Conservation (phyloP, 2,113 vertebrate species). For the Phrynosoma platyrhinos region DNA sequence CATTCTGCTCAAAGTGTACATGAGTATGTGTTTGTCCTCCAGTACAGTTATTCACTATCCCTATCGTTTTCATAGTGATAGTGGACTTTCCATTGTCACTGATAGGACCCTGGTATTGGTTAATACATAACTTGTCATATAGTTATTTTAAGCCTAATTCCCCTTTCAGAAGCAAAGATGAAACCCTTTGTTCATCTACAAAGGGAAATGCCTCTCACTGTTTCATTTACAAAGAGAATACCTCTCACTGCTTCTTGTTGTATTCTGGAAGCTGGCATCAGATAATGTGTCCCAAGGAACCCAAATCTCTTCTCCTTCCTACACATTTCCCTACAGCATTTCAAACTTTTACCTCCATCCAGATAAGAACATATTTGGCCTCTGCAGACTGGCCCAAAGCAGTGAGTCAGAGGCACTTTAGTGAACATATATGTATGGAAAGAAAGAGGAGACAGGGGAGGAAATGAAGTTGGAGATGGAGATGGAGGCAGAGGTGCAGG, state of each 20-base stretch:
- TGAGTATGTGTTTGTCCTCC: not conserved
- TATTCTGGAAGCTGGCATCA: too few relatives aligned
- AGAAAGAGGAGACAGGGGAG: too few relatives aligned
- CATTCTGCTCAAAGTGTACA: not conserved
- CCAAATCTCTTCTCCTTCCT: not conserved
- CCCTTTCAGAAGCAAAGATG: not conserved
- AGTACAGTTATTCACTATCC: not conserved
- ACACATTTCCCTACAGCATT: not conserved
- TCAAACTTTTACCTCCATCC: not conserved
- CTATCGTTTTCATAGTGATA: not conserved
- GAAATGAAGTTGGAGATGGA: too few relatives aligned
- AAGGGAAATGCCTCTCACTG: not conserved
- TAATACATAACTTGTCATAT: too few relatives aligned
- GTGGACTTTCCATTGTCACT: not conserved
- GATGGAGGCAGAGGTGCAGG: too few relatives aligned
- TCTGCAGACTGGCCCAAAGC: too few relatives aligned
- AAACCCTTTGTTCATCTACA: not conserved
- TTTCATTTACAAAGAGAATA: not conserved
- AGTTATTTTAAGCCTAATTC: not conserved
- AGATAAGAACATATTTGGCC: not conserved
- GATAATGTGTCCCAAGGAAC: not conserved
- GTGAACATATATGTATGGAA: too few relatives aligned
- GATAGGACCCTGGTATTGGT: not conserved
- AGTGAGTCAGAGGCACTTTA: too few relatives aligned
- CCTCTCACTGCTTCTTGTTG: too few relatives aligned